phyloP scores from a whole-genome alignment of 2,888 invertebrate species.

The Pachliopta kotzebuea region DNA sequence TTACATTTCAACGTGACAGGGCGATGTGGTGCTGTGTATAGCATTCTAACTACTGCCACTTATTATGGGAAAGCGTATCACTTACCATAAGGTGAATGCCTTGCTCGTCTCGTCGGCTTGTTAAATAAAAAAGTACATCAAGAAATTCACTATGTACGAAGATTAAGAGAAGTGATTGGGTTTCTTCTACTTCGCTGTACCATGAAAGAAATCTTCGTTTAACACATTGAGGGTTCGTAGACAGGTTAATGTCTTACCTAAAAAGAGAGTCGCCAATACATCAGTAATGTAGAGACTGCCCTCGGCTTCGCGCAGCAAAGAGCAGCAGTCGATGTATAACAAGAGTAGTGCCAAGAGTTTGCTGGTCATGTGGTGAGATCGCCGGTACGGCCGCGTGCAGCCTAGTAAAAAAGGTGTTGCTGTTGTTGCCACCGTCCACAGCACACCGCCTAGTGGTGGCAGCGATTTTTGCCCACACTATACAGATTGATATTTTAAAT shows the following conservation, averaged over 20 bases:
- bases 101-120: too few relatives aligned
- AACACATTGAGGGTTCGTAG: too few relatives aligned
- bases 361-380: slow-evolving; percentile 22
- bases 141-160: too few relatives aligned
- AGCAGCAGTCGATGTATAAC: slow-evolving; percentile 59
- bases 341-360: slow-evolving; percentile 48
- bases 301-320: slow-evolving; percentile 49
- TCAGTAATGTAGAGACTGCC: slow-evolving; percentile 47
- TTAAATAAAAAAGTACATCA: too few relatives aligned
- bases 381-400: slow-evolving; percentile 28
- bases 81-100: too few relatives aligned
- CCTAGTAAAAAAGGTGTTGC: slow-evolving; percentile 48
- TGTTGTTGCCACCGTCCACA: slow-evolving; percentile 39
- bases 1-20: too few relatives aligned
- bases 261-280: slow-evolving; percentile 39
- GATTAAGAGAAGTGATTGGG: too few relatives aligned
- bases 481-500: not conserved
- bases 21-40: too few relatives aligned
- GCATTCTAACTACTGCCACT: too few relatives aligned
- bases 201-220: too few relatives aligned
- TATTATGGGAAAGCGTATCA: too few relatives aligned
- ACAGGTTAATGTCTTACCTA: slow-evolving; percentile 35
- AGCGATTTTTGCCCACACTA: slow-evolving; percentile 55
- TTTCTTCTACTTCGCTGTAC: too few relatives aligned
- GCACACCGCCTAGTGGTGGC: slow-evolving; percentile 42